Evolutionary conservation across 2,888 invertebrate species (phyloP).

Genomic region (Nowickia ferox): DNA sequence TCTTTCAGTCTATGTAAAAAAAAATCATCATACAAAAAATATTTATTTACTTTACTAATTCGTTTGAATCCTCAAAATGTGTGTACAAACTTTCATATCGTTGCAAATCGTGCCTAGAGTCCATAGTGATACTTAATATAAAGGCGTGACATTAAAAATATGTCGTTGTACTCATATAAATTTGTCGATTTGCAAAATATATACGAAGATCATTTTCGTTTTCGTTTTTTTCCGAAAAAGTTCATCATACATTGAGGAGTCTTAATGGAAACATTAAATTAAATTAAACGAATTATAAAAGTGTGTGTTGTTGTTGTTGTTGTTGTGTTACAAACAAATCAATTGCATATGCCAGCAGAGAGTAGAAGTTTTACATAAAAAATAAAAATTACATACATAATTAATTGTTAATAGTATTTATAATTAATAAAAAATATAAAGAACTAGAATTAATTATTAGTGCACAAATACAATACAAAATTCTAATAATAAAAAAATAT

Average conservation of each 20-base stretch:
- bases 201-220: neutral
- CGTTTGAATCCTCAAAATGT: conserved; percentile 69
- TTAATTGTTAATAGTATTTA: conserved; percentile 45
- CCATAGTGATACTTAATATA: neutral
- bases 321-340: conserved; percentile 57
- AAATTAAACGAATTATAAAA: conserved; percentile 69
- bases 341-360: conserved; percentile 73
- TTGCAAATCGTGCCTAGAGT: neutral
- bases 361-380: conserved; percentile 66
- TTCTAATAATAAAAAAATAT: conserved; percentile 34
- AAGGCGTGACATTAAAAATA: conserved; percentile 60
- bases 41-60: conserved; percentile 65
- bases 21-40: conserved; percentile 76
- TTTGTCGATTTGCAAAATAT: conserved; percentile 1
- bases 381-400: conserved; percentile 57
- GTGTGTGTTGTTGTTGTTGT: conserved; percentile 32
- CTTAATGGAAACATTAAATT: conserved; percentile 58
- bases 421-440: conserved; percentile 60
- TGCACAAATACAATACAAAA: conserved; percentile 54
- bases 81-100: conserved; percentile 52
- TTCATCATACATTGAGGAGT: conserved; percentile 68
- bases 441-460: conserved; percentile 58
- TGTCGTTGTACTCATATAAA: conserved; percentile 20
- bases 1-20: conserved; percentile 79
- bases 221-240: conserved; percentile 9